Evolutionary conservation across 2,113 vertebrate species (phyloP).

Genomic region (Amphiprion ocellaris): DNA sequence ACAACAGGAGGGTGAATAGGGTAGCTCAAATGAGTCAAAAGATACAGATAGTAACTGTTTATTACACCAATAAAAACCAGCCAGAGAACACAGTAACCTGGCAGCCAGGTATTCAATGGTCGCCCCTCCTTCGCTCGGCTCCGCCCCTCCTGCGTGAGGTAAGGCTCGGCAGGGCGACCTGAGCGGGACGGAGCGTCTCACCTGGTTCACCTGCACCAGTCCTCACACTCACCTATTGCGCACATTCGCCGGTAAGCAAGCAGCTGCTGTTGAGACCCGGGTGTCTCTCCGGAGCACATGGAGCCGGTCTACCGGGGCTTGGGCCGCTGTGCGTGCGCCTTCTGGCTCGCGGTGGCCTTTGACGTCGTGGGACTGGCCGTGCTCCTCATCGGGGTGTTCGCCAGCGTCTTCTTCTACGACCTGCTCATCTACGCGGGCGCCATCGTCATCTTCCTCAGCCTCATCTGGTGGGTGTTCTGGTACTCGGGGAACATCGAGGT

Average conservation of each 20-base stretch:
- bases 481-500: conserved; percentile 94
- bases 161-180: neutral
- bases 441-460: conserved; percentile 92
- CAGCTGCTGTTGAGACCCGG: neutral
- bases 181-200: conserved; percentile 34
- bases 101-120: no score
- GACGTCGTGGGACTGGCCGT: conserved; percentile 86
- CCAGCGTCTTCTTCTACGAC: conserved; percentile 88
- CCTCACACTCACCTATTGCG: neutral
- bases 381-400: conserved; percentile 85
- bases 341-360: conserved; percentile 91
- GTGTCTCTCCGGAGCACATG: conserved; percentile 41
- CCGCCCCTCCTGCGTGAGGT: conserved; percentile 27
- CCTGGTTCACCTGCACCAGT: conserved; percentile 55
- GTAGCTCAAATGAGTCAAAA: no score
- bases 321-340: conserved; percentile 88
- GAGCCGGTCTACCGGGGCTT: conserved; percentile 66
- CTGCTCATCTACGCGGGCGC: conserved; percentile 92
- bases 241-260: neutral
- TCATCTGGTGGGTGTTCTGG: conserved; percentile 97
- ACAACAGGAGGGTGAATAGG: no score
- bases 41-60: no score
- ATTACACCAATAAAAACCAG: no score
- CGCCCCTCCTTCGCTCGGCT: conserved; percentile 10
- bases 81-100: no score